Evolutionary conservation across 2,113 vertebrate genomes (phyloP).

Genomic region (Festucalex cinctus): DNA sequence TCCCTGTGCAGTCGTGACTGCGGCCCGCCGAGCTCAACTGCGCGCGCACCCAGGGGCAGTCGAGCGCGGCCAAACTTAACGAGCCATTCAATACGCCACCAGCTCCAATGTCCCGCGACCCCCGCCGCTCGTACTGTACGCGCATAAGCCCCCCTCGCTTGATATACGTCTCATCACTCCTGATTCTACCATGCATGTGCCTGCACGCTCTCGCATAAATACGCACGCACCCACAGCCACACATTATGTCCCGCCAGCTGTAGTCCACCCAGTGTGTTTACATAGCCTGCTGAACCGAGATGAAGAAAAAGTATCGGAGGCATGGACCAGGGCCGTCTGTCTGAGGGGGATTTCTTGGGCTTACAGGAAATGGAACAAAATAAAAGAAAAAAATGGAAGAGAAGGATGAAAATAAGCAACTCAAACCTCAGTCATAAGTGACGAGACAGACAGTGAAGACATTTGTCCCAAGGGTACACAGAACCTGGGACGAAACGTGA

Average conservation of each 20-base stretch:
- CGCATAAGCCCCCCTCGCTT: constrained; percentile 22
- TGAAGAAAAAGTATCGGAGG: constrained; percentile 29
- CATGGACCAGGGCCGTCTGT: constrained; percentile 32
- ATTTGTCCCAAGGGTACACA: constrained; percentile 27
- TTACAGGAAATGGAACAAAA: constrained; percentile 45
- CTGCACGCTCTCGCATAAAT: constrained; percentile 42
- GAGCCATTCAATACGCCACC: constrained; percentile 53
- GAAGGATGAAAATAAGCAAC: constrained; percentile 35
- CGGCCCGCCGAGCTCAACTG: constrained; percentile 34
- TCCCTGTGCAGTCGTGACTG: constrained; percentile 33
- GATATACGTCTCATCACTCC: constrained; percentile 39
- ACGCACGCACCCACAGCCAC: constrained; percentile 41
- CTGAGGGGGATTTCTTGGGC: constrained; percentile 56
- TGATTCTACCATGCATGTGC: constrained; percentile 33
- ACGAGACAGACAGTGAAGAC: constrained; percentile 20
- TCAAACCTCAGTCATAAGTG: constrained; percentile 13
- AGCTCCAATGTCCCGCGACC: constrained; percentile 38
- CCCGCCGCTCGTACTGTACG: constrained; percentile 25
- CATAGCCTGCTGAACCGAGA: constrained; percentile 49
- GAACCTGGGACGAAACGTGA: constrained; percentile 13
- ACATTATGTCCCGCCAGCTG: constrained; percentile 57
- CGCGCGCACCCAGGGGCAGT: constrained; percentile 20
- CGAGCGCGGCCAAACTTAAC: constrained; percentile 41
- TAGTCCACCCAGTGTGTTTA: constrained; percentile 60
- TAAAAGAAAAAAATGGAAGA: constrained; percentile 15